Evolutionary conservation across 2,113 vertebrate species (phyloP), one percentile per base, ranked within the genome.

Genomic region (Lampris megalopsis): DNA sequence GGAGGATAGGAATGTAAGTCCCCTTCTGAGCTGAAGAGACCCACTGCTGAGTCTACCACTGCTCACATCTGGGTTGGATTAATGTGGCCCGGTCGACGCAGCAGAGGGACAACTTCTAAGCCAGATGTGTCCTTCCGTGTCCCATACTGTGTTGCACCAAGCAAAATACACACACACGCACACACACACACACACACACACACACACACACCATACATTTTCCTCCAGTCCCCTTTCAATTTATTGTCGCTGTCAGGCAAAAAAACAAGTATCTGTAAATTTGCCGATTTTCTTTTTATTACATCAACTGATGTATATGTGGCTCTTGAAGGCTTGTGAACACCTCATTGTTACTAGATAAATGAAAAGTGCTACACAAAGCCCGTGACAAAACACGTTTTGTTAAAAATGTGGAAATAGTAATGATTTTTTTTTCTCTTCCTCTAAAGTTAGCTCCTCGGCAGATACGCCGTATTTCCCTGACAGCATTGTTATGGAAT

Each of bases 1-100:
- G 78, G 68, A 79, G 73, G 66, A 41, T 60, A 85, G 88, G 90
- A 89, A 90, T 87, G 88, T 35, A 38, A 74, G 74, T 81, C 76
- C 65, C 77, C 61, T 71, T 61, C 37, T 54, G 45, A 82, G 73
- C 68, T 59, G 58, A 66, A 61, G 68, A 58, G 78, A 84, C 84
- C 78, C 48, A 67, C 80, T 70, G 74, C 37, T 13, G 82, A 66
- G 77, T 62, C 48, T 10, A 1, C 8, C 7, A 38, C 45, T 41
- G 64, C 36, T 43, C 45, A 71, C 75, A 79, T 78, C 74, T 81
- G 83, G 79, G 47, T 54, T 58, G 61, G 71, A 68, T 81, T 78
- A 78, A 50, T 41, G 52, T 67, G 68, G 81, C 40, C 68, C 71
- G 54, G 62, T 75, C 81, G 72, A 66, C 60, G 77, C 76, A 65